Evolutionary conservation across 2,888 invertebrate genomes (phyloP).

Genomic region (Belgica antarctica): DNA sequence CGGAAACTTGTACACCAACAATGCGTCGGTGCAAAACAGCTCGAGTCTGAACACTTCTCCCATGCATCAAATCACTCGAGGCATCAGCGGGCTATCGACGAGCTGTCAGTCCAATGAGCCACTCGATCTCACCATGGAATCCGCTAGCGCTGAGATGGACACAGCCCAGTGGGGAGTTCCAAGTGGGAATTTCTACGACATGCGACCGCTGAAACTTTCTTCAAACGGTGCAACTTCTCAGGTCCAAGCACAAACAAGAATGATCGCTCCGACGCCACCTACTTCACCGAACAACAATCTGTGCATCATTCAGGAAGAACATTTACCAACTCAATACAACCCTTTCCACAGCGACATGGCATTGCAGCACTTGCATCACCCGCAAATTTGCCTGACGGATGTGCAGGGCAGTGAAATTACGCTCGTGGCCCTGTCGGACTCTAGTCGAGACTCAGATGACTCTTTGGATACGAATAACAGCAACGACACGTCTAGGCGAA

Average conservation of each 20-base stretch:
- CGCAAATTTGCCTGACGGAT: conserved; percentile 90
- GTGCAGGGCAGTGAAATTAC: conserved; percentile 83
- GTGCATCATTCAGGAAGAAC: conserved; percentile 77
- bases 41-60: conserved; percentile 58
- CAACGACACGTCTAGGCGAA: conserved; percentile 50
- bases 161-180: neutral
- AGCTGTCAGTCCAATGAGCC: conserved; percentile 53
- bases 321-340: conserved; percentile 52
- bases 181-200: conserved; percentile 51
- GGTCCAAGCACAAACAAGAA: conserved; percentile 50
- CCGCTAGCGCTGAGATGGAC: neutral
- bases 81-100: conserved; percentile 73
- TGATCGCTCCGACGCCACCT: conserved; percentile 54
- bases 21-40: conserved; percentile 43
- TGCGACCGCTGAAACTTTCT: conserved; percentile 54
- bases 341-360: conserved; percentile 16
- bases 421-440: conserved; percentile 69
- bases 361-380: conserved; percentile 56
- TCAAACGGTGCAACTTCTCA: conserved; percentile 13
- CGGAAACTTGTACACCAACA: conserved; percentile 45
- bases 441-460: conserved; percentile 70
- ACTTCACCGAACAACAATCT: conserved; percentile 55
- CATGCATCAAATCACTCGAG: conserved; percentile 66
- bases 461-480: conserved; percentile 61
- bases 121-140: conserved; percentile 54